phyloP scores from a whole-genome alignment of 2,113 vertebrate genomes.

The Centropristis striata region DNA sequence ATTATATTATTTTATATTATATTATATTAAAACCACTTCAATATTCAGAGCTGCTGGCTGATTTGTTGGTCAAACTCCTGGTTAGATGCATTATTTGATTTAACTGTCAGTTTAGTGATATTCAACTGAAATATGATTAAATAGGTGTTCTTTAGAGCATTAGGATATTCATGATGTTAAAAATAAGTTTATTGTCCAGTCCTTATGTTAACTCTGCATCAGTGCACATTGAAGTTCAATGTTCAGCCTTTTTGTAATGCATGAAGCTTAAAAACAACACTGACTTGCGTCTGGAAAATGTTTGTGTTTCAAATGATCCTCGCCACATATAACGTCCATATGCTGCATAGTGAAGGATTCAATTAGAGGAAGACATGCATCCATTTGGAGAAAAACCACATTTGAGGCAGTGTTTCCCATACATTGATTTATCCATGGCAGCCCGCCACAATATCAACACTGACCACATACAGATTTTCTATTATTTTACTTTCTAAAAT shows the following conservation, averaged over 20 bases:
- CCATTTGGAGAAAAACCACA: slow-evolving; percentile 2
- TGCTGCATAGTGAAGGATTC: not conserved
- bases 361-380: not conserved
- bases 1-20: no score
- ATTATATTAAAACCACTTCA: not conserved
- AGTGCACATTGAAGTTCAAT: not conserved
- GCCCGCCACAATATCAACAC: no score
- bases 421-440: no score
- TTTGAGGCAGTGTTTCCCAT: not conserved
- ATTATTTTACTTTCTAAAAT: no score
- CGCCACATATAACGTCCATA: slow-evolving; percentile 8
- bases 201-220: not conserved
- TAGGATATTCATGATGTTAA: not conserved
- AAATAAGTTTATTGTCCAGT: not conserved
- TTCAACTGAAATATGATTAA: not conserved
- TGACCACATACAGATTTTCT: no score
- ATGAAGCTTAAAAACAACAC: slow-evolving; percentile 5
- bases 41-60: not conserved
- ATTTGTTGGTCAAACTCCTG: not conserved
- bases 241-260: not conserved
- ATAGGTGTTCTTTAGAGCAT: not conserved
- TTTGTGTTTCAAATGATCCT: not conserved
- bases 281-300: not conserved
- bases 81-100: not conserved
- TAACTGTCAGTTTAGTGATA: not conserved